Percentiles rank a stretch among this genome's conserved stretches.
Evolutionary conservation across 2,888 invertebrate species (phyloP).

Genomic region (Xanthia togata): DNA sequence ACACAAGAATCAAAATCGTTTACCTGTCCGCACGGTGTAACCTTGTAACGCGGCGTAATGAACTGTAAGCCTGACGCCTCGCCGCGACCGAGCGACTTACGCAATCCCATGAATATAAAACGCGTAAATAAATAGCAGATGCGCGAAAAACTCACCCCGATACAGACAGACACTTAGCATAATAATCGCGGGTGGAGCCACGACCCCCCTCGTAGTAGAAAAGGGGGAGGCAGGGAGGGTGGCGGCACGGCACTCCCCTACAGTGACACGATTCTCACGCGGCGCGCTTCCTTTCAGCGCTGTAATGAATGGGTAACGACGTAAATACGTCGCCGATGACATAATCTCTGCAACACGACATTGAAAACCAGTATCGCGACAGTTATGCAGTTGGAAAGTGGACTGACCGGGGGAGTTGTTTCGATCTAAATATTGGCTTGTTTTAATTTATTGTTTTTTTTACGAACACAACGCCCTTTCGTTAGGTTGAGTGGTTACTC

Average conservation of each 20-base stretch:
- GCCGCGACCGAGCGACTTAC: conserved; percentile 82
- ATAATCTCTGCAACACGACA: conserved; percentile 79
- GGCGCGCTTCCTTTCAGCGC: conserved; percentile 85
- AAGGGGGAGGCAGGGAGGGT: conserved; percentile 56
- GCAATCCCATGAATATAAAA: conserved; percentile 89
- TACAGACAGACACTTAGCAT: conserved; percentile 89
- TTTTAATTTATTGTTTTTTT: conserved; percentile 64
- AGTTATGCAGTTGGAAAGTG: conserved; percentile 74
- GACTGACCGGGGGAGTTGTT: conserved; percentile 72
- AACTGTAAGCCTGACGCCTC: conserved; percentile 85
- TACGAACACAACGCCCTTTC: conserved; percentile 59
- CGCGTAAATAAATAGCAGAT: conserved; percentile 91
- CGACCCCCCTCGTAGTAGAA: conserved; percentile 47
- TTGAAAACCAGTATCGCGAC: conserved; percentile 80
- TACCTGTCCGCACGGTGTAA: conserved; percentile 66
- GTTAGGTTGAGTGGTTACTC: conserved; percentile 48
- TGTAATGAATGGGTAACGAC: conserved; percentile 87
- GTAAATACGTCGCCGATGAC: conserved; percentile 84
- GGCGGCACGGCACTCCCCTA: conserved; percentile 74
- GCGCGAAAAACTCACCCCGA: conserved; percentile 90
- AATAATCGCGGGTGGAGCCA: conserved; percentile 85
- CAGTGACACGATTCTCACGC: conserved; percentile 90
- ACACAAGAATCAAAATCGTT: conserved; percentile 72
- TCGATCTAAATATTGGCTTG: conserved; percentile 69
- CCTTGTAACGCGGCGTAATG: conserved; percentile 84